Evolutionary conservation across 1,140 invertebrate species (phyloP).

Genomic region (Trachelipus rathkii): DNA sequence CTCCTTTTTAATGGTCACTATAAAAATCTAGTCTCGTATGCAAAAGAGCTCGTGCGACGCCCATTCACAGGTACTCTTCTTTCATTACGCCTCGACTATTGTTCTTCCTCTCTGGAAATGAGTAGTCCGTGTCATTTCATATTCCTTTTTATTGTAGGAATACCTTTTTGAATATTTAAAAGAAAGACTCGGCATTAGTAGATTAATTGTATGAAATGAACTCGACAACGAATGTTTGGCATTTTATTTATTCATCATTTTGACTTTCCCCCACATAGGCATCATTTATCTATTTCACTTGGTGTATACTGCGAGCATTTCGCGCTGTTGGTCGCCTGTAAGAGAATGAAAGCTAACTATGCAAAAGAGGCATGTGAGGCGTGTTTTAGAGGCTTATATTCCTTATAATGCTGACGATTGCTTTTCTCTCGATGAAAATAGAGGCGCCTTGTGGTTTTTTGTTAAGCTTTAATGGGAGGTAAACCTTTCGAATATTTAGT

Average conservation of each 20-base stretch:
- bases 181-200: neutral
- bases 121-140: neutral
- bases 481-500: neutral
- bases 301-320: conserved; percentile 1
- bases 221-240: neutral
- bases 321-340: neutral
- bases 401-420: neutral
- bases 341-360: conserved; percentile 7
- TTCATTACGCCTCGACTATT: neutral
- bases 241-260: conserved; percentile 8
- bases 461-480: conserved; percentile 7
- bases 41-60: neutral
- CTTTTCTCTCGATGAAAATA: conserved; percentile 4
- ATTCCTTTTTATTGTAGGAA: neutral
- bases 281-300: conserved; percentile 8
- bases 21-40: neutral
- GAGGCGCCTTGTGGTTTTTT: conserved; percentile 6
- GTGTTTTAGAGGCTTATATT: neutral
- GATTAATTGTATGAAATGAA: conserved; percentile 11
- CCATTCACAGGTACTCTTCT: neutral
- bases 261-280: neutral
- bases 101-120: neutral
- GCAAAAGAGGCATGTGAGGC: neutral
- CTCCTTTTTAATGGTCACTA: conserved; percentile 6
- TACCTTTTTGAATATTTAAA: too few species aligned